Percentiles rank a stretch among this genome's conserved stretches.
These are phyloP conservation scores for Drosophila mettleri DNA, from an alignment of 2,888 invertebrate genomes.

Conservation along the genomic window DNA sequence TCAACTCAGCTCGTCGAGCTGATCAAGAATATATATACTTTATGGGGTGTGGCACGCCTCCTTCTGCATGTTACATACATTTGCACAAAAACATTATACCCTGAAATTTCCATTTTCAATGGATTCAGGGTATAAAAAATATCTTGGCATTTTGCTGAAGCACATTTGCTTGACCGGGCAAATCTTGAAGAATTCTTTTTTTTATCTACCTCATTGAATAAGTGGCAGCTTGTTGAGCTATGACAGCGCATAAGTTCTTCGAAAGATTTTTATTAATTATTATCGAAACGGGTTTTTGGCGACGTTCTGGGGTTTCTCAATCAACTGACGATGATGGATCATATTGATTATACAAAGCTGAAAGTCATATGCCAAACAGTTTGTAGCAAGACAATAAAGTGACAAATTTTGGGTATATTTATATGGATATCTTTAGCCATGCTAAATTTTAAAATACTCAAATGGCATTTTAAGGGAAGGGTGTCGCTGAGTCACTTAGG, in stretches of 20 bases:
- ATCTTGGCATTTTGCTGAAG: slow-evolving; percentile 1
- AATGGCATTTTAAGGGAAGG: neutral
- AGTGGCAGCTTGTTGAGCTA: neutral
- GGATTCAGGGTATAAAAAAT: no score
- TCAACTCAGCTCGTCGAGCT: no score
- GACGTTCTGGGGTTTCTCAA: neutral
- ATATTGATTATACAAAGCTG: neutral
- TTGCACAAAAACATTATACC: no score
- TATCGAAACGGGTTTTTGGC: slow-evolving; percentile 5
- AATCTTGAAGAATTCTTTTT: slow-evolving; percentile 1
- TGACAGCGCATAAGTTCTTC: neutral
- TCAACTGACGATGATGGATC: slow-evolving; percentile 10
- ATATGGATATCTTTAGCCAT: neutral
- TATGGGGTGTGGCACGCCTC: no score
- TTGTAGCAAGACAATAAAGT: neutral
- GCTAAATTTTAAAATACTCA: neutral
- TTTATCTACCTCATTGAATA: neutral
- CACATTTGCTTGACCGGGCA: slow-evolving; percentile 7
- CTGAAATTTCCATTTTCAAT: no score
- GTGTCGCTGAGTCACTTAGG: slow-evolving; percentile 43
- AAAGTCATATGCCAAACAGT: neutral
- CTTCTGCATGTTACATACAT: no score
- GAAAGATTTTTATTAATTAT: slow-evolving; percentile 3
- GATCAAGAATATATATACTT: no score
- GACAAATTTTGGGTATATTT: neutral